Base-by-base conservation (phyloP, 2,113 vertebrate species). In the Climacteris rufus region DNA sequence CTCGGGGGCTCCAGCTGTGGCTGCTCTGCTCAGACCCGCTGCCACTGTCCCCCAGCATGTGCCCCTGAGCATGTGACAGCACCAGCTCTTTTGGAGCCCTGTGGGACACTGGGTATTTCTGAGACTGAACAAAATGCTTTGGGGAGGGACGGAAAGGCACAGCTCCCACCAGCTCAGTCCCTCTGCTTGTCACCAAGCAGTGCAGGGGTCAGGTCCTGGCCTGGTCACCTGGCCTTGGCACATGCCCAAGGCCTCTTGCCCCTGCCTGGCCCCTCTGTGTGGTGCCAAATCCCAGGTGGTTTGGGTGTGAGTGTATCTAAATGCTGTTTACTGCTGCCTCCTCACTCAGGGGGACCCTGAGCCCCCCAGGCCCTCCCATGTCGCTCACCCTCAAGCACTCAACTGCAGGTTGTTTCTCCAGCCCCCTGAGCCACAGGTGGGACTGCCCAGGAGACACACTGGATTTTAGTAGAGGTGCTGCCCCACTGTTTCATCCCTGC, bases 231-330 rank as follows among this genome's bases (percentile, higher is more conserved):
- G 0, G 21, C 45, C 27, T 6, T 77, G 89, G 64, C 82, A 52
- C 15, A 2, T 0, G 7, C 90, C 30, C 4, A 1, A 76, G 22
- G 22, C 35, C 31, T 74, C 1, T 1, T 0, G 0, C 30, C 65
- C 35, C 68, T 83, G 63, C 49, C 35, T 3, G 8, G 47, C 47
- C 33, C 35, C 52, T 86, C 47, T 8, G 8, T 61, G n/a, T 69
- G 54, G 30, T 83, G 63, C 47, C 63, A 76, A 35, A 44, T 33
- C 76, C 87, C 33, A 5, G 49, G n/a, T 14, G 40, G 19, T 76
- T 89, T 64, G 53, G 14, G 40, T 49, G 40, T 11, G 60, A 53
- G 39, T 7, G 49, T 54, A 15, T 65, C 31, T 50, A 56, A 74
- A 37, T 12, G 13, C 66, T 39, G 3, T 40, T 90, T 35, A 37